Evolutionary conservation across 2,888 invertebrate species (phyloP).

Genomic region (Chaetogeoica ovagalla): DNA sequence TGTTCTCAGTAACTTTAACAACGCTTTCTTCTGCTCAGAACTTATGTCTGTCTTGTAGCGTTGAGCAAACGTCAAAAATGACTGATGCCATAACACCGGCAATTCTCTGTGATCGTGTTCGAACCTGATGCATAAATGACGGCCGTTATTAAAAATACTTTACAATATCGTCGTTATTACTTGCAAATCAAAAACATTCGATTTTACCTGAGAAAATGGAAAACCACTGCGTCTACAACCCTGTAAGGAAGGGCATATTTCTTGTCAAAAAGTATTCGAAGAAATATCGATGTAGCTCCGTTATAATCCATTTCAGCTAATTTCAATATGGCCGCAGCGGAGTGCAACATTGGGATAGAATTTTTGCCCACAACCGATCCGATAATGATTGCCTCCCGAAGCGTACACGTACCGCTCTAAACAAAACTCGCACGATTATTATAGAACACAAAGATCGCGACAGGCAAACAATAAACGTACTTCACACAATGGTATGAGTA

Average conservation of each 20-base stretch:
- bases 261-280: slow-evolving; percentile 92
- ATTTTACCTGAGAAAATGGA: slow-evolving; percentile 84
- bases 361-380: slow-evolving; percentile 88
- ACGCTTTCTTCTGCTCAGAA: slow-evolving; percentile 84
- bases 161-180: slow-evolving; percentile 24
- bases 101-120: slow-evolving; percentile 78
- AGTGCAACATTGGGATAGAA: slow-evolving; percentile 92
- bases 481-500: slow-evolving; percentile 68
- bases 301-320: slow-evolving; percentile 97
- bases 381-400: slow-evolving; percentile 93
- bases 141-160: neutral
- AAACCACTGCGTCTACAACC: slow-evolving; percentile 91
- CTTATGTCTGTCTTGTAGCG: slow-evolving; percentile 94
- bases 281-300: slow-evolving; percentile 93
- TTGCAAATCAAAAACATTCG: neutral
- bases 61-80: slow-evolving; percentile 89
- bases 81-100: slow-evolving; percentile 97
- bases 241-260: slow-evolving; percentile 95
- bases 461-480: slow-evolving; percentile 57
- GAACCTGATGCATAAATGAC: slow-evolving; percentile 67
- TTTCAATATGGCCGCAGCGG: slow-evolving; percentile 90
- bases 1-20: slow-evolving; percentile 75
- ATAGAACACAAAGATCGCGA: too few relatives aligned
- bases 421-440: neutral
- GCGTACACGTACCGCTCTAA: slow-evolving; percentile 87